Percentiles rank a stretch among this genome's conserved stretches.
Conservation (phyloP, 1,140 invertebrate genomes). For the Pseudachorutes palmiensis region DNA sequence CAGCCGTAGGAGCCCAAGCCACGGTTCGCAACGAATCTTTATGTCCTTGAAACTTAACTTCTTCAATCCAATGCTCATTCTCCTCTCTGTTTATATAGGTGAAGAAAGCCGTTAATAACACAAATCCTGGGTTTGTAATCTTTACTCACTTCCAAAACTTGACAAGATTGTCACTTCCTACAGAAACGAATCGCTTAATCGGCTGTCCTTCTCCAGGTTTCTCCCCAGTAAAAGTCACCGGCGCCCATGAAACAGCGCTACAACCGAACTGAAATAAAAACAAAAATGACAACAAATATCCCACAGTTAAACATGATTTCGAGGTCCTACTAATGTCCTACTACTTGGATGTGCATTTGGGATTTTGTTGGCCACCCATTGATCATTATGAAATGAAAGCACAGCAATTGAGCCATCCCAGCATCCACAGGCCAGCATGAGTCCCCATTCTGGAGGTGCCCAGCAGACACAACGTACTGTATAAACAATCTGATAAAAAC, state of each 20-base stretch:
- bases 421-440: conserved; percentile 90
- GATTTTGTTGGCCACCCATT: conserved; percentile 86
- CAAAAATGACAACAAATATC: neutral
- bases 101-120: conserved; percentile 32
- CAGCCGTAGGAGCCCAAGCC: conserved; percentile 58
- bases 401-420: conserved; percentile 94
- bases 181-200: conserved; percentile 81
- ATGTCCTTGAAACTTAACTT: conserved; percentile 55
- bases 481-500: neutral
- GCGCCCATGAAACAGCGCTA: conserved; percentile 95
- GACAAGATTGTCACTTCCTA: conserved; percentile 95
- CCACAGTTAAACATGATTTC: neutral
- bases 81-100: conserved; percentile 42
- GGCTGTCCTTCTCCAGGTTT: conserved; percentile 45
- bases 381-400: conserved; percentile 57
- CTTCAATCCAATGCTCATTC: conserved; percentile 53
- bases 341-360: conserved; percentile 58
- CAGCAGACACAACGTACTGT: conserved; percentile 91
- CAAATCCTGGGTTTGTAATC: too few relatives aligned
- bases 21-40: conserved; percentile 63
- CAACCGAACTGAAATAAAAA: conserved; percentile 73
- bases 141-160: conserved; percentile 97
- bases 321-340: conserved; percentile 67
- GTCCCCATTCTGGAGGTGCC: conserved; percentile 88
- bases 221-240: conserved; percentile 66